Evolutionary conservation across 1,140 invertebrate species (phyloP), one percentile per base, ranked within the genome.

Genomic region (Trachelipus rathkii): DNA sequence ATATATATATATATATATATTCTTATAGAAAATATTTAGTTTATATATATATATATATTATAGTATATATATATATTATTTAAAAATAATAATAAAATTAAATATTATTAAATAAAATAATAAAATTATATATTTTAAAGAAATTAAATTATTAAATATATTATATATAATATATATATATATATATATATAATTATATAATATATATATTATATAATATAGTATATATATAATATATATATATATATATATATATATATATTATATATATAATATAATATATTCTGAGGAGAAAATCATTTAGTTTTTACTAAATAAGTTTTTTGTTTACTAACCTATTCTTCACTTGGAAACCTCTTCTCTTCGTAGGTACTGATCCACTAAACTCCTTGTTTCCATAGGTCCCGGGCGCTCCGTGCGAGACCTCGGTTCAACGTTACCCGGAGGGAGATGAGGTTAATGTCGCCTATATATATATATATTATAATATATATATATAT

Each of bases 371-470:
- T 70, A 70, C 19, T 33, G 19, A 70, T n/a, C 68, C 21, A 33
- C 68, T 33, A 21, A n/a, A 70, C 19, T 70, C 19, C 24, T 21
- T 74, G 13, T 74, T 44, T 72, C 78, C 72, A 10, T 77, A 79
- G 78, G 78, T 77, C 78, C 78, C 69, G 80, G 76, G 72, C 68
- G 79, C 75, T 71, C 77, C 80, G 71, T 75, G 80, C 67, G 80
- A 79, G 44, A 75, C 69, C 73, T 77, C 76, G 77, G 79, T 79
- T 75, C 77, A 73, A 66, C 80, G 80, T 75, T 81, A 81, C 78
- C 73, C 80, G 73, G 80, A 81, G 73, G 73, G 80, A 81, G 75
- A 78, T n/a, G 80, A 81, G 80, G 80, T 81, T n/a, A 81, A 81
- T 79, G 76, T 50, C 24, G n/a, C 67, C 77, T 66, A 73, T 77